A percentile compares a stretch with the other conserved stretches of the same genome.
phyloP scores from a whole-genome alignment of 2,888 invertebrate genomes.

The Conistra vaccinii region DNA sequence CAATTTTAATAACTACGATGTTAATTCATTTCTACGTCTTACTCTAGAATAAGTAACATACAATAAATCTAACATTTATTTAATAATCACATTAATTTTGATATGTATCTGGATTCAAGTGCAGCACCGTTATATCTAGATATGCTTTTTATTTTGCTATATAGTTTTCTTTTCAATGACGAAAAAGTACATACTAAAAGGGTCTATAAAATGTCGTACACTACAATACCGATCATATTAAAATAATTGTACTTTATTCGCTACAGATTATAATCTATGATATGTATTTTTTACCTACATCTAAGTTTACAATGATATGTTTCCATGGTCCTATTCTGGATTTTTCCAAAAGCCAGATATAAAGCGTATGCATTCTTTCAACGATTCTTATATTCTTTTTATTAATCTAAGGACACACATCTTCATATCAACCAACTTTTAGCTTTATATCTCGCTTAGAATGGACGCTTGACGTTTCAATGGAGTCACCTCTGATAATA shows the following conservation, averaged over 20 bases:
- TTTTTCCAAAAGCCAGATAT: conserved; percentile 89
- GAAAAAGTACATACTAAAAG: conserved; percentile 75
- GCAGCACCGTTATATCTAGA: conserved; percentile 83
- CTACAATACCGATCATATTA: conserved; percentile 89
- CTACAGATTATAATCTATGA: conserved; percentile 86
- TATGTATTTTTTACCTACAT: conserved; percentile 80
- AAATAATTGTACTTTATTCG: conserved; percentile 88
- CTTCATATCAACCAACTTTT: conserved; percentile 78
- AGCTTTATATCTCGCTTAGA: conserved; percentile 90
- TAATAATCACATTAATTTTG: conserved; percentile 87
- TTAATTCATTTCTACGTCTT: conserved; percentile 74
- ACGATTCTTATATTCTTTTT: conserved; percentile 81
- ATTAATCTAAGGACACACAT: conserved; percentile 79
- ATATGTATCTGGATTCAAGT: conserved; percentile 85
- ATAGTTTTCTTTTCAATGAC: conserved; percentile 68
- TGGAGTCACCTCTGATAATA: conserved; percentile 88
- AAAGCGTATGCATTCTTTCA: conserved; percentile 90
- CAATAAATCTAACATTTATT: conserved; percentile 76
- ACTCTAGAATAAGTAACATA: conserved; percentile 79
- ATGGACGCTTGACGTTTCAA: conserved; percentile 81
- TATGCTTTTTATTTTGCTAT: conserved; percentile 77
- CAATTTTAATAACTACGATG: conserved; percentile 68
- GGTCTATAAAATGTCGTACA: conserved; percentile 84
- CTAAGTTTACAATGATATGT: conserved; percentile 87
- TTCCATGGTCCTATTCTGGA: conserved; percentile 89